Base-by-base conservation (phyloP, 2,113 vertebrate species). In the Ginglymostoma cirratum region DNA sequence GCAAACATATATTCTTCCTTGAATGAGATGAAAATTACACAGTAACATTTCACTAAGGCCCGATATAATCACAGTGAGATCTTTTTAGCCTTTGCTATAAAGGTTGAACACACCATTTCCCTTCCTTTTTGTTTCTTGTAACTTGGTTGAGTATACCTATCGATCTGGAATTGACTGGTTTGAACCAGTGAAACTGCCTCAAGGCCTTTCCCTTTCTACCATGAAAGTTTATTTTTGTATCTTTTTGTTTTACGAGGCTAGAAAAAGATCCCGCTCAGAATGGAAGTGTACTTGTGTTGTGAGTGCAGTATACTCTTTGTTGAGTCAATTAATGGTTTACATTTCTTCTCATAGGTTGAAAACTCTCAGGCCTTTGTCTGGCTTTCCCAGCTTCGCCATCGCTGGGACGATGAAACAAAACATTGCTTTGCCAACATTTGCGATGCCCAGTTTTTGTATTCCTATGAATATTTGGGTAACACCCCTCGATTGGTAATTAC, bases 381-480 rank as follows among this genome's bases (percentile, higher is more conserved):
- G 99, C 97, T 99, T 94, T 99, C 99, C 0, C 99, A 99, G 97
- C 97, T 99, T 34, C 97, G 99, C 42, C 99, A 99, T 96, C 97
- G 98, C 0, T 99, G 99, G 99, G 97, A 97, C 0, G 99, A 99
- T 45, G 97, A 98, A 95, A 98, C 98, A 93, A 98, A 96, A 89
- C 99, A 99, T 96, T 99, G 99, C 97, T 98, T 98, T 87, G 98
- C 98, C 96, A 98, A 98, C 97, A 99, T 99, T 97, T 99, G 99
- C 0, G 99, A 99, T 0, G 99, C 99, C 0, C 98, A 98, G 97
- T 99, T 99, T 96, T 97, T 98, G 0, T 99, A 99, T 97, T 99
- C 97, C 85, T 99, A 99, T 0, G 99, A 99, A 96, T 99, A 99
- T 96, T 98, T 99, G 96, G 99, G 99, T 96, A 99, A 99, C 96